phyloP scores from a whole-genome alignment of 2,113 vertebrate species.

The Monopterus albus region DNA sequence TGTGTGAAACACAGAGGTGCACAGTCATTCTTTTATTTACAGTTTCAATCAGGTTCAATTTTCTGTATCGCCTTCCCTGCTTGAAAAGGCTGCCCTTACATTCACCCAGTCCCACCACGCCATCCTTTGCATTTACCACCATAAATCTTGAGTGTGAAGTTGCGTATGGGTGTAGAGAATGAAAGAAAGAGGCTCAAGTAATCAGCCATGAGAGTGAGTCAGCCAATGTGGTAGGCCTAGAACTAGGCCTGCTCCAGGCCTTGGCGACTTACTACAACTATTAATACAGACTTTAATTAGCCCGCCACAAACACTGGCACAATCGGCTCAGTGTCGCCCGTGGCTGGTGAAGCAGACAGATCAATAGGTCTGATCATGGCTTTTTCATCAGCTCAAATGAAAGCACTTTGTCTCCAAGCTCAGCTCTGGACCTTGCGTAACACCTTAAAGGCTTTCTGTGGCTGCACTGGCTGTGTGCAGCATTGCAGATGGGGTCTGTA shows the following conservation, averaged over 20 bases:
- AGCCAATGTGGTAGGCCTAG: constrained; percentile 45
- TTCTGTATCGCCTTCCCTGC: constrained; percentile 32
- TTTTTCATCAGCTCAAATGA: constrained; percentile 82
- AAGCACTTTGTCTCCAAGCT: constrained; percentile 81
- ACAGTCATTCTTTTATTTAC: constrained; percentile 61
- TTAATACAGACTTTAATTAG: constrained; percentile 84
- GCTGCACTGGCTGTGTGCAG: constrained; percentile 63
- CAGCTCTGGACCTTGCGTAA: constrained; percentile 62
- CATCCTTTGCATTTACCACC: constrained; percentile 39
- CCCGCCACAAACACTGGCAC: constrained; percentile 74
- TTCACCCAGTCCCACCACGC: constrained; percentile 43
- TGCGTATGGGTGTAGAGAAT: constrained; percentile 15
- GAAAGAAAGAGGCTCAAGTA: constrained; percentile 46
- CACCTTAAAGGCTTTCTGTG: constrained; percentile 71
- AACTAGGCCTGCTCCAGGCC: constrained; percentile 57
- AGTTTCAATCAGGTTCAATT: constrained; percentile 59
- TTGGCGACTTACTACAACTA: constrained; percentile 73
- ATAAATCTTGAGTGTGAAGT: constrained; percentile 58
- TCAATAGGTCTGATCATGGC: constrained; percentile 83
- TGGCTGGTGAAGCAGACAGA: constrained; percentile 72
- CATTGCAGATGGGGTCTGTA: constrained; percentile 72
- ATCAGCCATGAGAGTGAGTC: constrained; percentile 64
- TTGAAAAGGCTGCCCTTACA: constrained; percentile 34
- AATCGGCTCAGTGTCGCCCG: constrained; percentile 76
- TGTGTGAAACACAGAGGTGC: constrained; percentile 42